phyloP scores from a whole-genome alignment of 1,140 invertebrate genomes.

The Zaprionus vittiger region DNA sequence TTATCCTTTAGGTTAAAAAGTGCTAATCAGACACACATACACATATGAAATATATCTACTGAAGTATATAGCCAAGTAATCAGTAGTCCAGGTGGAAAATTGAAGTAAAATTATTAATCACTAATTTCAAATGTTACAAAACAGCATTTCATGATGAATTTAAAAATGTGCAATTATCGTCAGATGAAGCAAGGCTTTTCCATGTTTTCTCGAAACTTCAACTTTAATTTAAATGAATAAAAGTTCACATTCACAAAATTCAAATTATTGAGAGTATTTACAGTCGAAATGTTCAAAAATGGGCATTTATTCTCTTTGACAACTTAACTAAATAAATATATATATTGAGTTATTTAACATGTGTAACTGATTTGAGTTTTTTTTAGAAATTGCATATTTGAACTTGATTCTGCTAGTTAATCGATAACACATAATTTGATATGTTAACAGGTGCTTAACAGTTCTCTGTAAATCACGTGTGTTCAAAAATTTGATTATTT shows the following conservation, averaged over 20 bases:
- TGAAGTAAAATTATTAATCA: slow-evolving; percentile 3
- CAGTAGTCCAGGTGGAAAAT: slow-evolving; percentile 18
- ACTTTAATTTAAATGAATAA: neutral
- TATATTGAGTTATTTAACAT: slow-evolving; percentile 14
- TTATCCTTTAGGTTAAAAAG: slow-evolving; percentile 50
- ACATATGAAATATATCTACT: slow-evolving; percentile 15
- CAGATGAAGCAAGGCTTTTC: neutral
- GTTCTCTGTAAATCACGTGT: neutral
- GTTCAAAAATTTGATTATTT: no score
- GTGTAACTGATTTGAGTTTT: neutral
- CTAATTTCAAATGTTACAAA: slow-evolving; percentile 27
- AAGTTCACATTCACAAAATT: neutral
- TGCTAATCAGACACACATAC: slow-evolving; percentile 14
- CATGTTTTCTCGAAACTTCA: neutral
- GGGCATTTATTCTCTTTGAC: slow-evolving; percentile 13
- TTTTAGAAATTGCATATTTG: neutral
- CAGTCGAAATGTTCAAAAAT: neutral
- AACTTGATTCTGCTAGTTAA: neutral
- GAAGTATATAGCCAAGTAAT: slow-evolving; percentile 37
- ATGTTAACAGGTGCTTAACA: neutral
- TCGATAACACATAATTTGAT: neutral
- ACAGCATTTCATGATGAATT: slow-evolving; percentile 35
- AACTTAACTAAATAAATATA: slow-evolving; percentile 55
- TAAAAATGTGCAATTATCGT: slow-evolving; percentile 28
- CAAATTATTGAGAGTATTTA: neutral